These are phyloP conservation scores for Cinara cedri DNA, from an alignment of 2,888 invertebrate species.

Conservation along the genomic window DNA sequence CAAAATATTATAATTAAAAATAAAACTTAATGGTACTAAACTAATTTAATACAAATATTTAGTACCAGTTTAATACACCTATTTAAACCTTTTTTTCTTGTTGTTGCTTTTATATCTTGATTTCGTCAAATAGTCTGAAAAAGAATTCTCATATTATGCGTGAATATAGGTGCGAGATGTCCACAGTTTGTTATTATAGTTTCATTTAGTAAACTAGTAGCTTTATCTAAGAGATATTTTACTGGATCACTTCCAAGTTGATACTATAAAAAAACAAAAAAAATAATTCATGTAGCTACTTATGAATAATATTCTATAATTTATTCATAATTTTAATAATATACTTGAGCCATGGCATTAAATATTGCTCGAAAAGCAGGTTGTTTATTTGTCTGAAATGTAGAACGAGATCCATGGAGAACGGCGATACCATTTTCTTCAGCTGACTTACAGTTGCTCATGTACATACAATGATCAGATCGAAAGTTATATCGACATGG, in stretches of 20 bases:
- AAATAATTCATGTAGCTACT: not conserved
- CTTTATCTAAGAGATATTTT: conserved; percentile 68
- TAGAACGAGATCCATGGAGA: conserved; percentile 85
- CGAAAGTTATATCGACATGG: conserved; percentile 90
- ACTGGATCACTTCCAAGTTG: conserved; percentile 72
- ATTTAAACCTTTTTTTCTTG: not conserved
- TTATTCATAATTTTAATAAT: conserved; percentile 21
- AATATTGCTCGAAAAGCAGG: conserved; percentile 81
- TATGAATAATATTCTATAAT: conserved; percentile 15
- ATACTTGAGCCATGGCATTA: conserved; percentile 69
- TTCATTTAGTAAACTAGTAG: conserved; percentile 61
- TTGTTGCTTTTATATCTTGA: not conserved
- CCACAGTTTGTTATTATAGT: conserved; percentile 71
- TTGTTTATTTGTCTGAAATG: conserved; percentile 85
- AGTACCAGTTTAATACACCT: not conserved
- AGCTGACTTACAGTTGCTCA: conserved; percentile 81
- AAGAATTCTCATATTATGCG: conserved; percentile 47
- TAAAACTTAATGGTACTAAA: not conserved
- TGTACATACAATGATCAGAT: conserved; percentile 96
- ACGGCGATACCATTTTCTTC: conserved; percentile 78
- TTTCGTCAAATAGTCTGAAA: conserved; percentile 32
- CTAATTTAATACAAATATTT: not conserved
- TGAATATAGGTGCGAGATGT: conserved; percentile 50
- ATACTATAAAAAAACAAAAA: conserved; percentile 66
- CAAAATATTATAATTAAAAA: not conserved